Percentiles rank a stretch among this genome's conserved stretches.
phyloP scores from a whole-genome alignment of 2,888 invertebrate genomes.

The Hirtodrosophila duncani region DNA sequence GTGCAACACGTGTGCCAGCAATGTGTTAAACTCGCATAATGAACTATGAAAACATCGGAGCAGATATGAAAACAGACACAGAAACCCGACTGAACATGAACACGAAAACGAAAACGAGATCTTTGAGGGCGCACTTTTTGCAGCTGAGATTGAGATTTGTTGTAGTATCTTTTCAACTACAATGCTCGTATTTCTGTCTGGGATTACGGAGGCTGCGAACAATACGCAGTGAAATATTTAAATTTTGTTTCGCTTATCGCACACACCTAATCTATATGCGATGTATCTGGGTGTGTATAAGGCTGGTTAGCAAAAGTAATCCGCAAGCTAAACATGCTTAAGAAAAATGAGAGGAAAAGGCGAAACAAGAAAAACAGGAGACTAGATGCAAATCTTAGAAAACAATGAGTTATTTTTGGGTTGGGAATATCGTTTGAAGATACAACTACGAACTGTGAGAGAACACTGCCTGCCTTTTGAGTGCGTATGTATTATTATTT shows the following conservation, averaged over 20 bases:
- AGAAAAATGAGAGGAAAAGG: too few relatives aligned
- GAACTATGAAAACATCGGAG: slow-evolving; percentile 50
- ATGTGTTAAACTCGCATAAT: slow-evolving; percentile 53
- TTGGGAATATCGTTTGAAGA: slow-evolving; percentile 42
- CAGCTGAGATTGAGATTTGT: slow-evolving; percentile 5
- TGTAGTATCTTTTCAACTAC: too few relatives aligned
- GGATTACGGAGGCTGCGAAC: slow-evolving; percentile 6
- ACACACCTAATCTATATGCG: slow-evolving; percentile 39
- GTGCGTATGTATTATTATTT: slow-evolving; percentile 4
- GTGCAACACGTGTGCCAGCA: slow-evolving; percentile 52
- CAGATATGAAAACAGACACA: too few relatives aligned
- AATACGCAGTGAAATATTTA: slow-evolving; percentile 28
- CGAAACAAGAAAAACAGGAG: too few relatives aligned
- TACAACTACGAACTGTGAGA: slow-evolving; percentile 19
- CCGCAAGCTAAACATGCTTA: slow-evolving; percentile 45
- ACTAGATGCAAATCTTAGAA: slow-evolving; percentile 53
- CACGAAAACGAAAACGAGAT: slow-evolving; percentile 21
- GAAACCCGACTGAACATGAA: too few relatives aligned
- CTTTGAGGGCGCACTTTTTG: slow-evolving; percentile 9
- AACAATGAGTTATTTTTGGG: slow-evolving; percentile 45
- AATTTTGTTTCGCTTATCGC: slow-evolving; percentile 45
- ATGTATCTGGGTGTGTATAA: too few relatives aligned
- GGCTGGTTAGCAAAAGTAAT: slow-evolving; percentile 35
- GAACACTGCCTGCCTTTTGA: too few relatives aligned
- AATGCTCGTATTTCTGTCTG: too few relatives aligned